Base-by-base conservation (phyloP, 2,113 vertebrate genomes). In the Spilogale gracilis region DNA sequence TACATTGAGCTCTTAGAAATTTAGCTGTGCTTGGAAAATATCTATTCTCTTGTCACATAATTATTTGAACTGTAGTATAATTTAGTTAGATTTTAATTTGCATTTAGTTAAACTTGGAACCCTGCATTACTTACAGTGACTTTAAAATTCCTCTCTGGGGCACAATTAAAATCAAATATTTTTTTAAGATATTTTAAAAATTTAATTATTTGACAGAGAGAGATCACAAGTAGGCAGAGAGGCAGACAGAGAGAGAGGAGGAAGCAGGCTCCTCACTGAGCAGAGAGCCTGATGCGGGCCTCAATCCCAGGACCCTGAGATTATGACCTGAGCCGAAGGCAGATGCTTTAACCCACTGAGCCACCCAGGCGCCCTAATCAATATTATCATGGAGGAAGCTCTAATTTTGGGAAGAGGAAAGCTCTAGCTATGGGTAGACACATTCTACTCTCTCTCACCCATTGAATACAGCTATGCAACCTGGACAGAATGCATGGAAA, bases 1-100 rank as follows among this genome's bases (percentile, higher is more conserved):
- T 71, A 92, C 61, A 2, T 4, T 67, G 38, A 92, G n/a, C 27
- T 52, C n/a, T 96, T 52, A 25, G 56, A 96, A 74, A 84, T 1
- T 27, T 89, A 93, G 13, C 14, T 32, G 11, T 73, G 30, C 54
- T 95, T 79, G 7, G 76, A 74, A 97, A 96, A 91, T 91, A 56
- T 23, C n/a, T 38, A 63, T 85, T 89, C 56, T 84, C 52, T 89
- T 91, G 27, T 81, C 58, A 82, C 6, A 52, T 60, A 92, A 78
- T 87, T 93, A 93, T 82, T 96, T 78, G 54, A 21, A 82, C 38
- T 71, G 71, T 65, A 87, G 60, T 54, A 87, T 52, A 93, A 95
- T 90, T 86, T 78, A 60, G 54, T 97, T 89, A 84, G 69, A 89
- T 92, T 94, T 92, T 71, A 90, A 52, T 93, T 97, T 83, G 56